phyloP scores from a whole-genome alignment of 2,888 invertebrate genomes.

The Thymelicus sylvestris region DNA sequence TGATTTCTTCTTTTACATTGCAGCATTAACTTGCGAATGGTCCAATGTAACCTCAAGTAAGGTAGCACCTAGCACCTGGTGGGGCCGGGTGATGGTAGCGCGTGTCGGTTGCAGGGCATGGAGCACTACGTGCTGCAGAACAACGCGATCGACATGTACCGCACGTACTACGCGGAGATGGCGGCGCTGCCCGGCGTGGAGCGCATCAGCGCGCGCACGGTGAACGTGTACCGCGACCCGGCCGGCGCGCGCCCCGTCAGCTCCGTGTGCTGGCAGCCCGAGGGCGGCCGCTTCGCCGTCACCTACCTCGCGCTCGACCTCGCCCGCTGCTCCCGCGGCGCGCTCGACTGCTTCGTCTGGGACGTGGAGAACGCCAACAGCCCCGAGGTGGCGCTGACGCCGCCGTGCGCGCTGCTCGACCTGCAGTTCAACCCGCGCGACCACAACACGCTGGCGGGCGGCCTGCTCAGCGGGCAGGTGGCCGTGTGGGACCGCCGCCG shows the following conservation, averaged over 20 bases:
- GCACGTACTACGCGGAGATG: slow-evolving; percentile 92
- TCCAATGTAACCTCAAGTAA: no score
- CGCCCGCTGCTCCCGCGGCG: slow-evolving; percentile 79
- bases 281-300: slow-evolving; percentile 91
- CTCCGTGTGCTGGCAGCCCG: slow-evolving; percentile 94
- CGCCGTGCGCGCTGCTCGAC: slow-evolving; percentile 89
- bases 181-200: slow-evolving; percentile 87
- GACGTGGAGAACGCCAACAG: slow-evolving; percentile 94
- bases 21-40: no score
- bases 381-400: slow-evolving; percentile 88
- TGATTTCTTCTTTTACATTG: no score
- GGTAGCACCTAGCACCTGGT: no score
- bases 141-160: slow-evolving; percentile 96
- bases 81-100: no score
- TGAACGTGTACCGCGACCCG: slow-evolving; percentile 92
- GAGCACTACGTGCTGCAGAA: slow-evolving; percentile 95
- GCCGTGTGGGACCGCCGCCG: slow-evolving; percentile 91
- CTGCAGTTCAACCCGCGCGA: slow-evolving; percentile 89
- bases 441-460: slow-evolving; percentile 42
- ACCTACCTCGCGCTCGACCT: slow-evolving; percentile 92
- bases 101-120: slow-evolving; percentile 83
- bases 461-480: slow-evolving; percentile 58
- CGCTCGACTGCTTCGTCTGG: slow-evolving; percentile 88
- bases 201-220: slow-evolving; percentile 88
- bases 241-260: slow-evolving; percentile 87